Conservation (phyloP, 2,888 invertebrate genomes). For the Proisotoma minuta region DNA sequence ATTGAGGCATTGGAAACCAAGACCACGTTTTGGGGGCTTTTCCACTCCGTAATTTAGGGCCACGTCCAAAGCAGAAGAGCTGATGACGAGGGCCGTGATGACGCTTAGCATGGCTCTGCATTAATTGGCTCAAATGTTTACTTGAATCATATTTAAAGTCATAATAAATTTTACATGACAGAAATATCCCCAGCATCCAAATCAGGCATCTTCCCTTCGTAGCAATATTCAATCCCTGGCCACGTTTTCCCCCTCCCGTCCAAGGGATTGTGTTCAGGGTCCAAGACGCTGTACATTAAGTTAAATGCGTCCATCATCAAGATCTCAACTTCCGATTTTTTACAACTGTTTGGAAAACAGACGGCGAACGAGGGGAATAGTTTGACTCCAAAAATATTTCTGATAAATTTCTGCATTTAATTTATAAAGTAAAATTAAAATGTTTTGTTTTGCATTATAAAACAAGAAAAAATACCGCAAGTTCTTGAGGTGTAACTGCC, state of each 20-base stretch:
- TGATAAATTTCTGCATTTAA: slow-evolving; percentile 3
- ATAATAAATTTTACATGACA: slow-evolving; percentile 48
- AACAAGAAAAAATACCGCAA: slow-evolving; percentile 17
- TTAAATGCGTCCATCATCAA: slow-evolving; percentile 49
- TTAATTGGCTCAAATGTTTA: background rate
- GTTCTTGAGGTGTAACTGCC: slow-evolving; percentile 12
- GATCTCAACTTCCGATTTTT: slow-evolving; percentile 48
- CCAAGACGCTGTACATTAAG: background rate
- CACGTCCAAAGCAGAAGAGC: slow-evolving; percentile 16
- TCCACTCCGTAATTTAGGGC: slow-evolving; percentile 20
- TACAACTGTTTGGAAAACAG: slow-evolving; percentile 52
- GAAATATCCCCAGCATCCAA: slow-evolving; percentile 47
- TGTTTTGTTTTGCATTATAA: background rate
- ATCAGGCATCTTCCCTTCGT: slow-evolving; percentile 46
- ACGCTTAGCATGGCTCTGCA: slow-evolving; percentile 18
- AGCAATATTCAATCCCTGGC: slow-evolving; percentile 33
- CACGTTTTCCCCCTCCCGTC: background rate
- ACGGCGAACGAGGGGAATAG: slow-evolving; percentile 27
- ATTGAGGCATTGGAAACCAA: slow-evolving; percentile 45
- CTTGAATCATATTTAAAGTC: background rate
- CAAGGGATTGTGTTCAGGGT: no score
- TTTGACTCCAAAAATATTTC: background rate
- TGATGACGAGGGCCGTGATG: slow-evolving; percentile 10
- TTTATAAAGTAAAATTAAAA: background rate
- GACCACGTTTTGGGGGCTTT: slow-evolving; percentile 26